These are phyloP conservation scores for Calameuta idolon DNA, from an alignment of 2,888 invertebrate genomes.

Conservation along the genomic window DNA sequence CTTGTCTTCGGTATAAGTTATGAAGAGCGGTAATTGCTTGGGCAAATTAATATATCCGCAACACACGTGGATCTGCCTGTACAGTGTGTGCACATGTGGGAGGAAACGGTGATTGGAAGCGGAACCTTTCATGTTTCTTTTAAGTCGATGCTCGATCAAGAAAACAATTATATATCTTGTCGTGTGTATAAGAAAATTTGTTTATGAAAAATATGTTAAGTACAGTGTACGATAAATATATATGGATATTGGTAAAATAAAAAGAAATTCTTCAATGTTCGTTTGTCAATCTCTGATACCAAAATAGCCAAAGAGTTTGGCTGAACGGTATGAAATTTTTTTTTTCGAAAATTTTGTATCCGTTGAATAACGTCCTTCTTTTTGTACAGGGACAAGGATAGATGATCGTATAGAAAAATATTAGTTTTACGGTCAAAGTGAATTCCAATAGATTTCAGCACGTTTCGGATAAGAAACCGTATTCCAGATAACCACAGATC, in stretches of 20 bases:
- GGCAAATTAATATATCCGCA: conserved; percentile 27
- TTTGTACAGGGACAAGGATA: neutral
- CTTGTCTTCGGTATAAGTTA: conserved; percentile 25
- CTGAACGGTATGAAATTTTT: neutral
- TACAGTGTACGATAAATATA: neutral
- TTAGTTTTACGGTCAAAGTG: neutral
- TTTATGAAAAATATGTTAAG: neutral
- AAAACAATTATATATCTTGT: neutral
- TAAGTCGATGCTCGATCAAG: neutral
- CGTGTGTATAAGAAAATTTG: neutral
- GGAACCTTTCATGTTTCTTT: neutral
- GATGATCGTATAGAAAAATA: neutral
- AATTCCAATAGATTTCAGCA: neutral
- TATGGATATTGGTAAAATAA: too few relatives aligned
- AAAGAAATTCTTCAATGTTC: too few relatives aligned
- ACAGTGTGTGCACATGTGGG: neutral
- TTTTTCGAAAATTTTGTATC: neutral
- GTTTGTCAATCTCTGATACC: too few relatives aligned
- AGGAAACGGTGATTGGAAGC: neutral
- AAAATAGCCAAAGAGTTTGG: neutral
- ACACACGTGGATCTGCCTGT: neutral
- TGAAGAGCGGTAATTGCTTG: conserved; percentile 27
- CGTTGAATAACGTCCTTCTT: neutral
- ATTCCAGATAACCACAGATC: neutral
- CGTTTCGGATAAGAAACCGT: neutral